Base-by-base conservation (phyloP, 2,888 invertebrate genomes). In the Aethes cnicana region DNA sequence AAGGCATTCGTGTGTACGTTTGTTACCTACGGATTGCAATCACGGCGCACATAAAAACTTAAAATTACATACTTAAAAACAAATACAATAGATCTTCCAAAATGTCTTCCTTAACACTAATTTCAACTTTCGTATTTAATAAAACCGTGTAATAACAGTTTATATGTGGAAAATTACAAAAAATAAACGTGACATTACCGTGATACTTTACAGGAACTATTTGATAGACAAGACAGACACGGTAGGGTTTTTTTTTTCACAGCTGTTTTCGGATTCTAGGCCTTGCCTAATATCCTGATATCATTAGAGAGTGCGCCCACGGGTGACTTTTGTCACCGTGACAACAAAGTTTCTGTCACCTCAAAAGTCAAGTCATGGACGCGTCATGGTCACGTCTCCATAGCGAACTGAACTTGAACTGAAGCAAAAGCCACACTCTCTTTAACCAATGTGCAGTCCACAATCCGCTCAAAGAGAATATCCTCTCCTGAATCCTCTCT, bases 181-280 rank as follows among this genome's bases (percentile, higher is more conserved):
- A 50, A 44, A 50, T 50, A 44, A 50, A 50, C 44, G 50, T 50
- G 50, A 50, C 50, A 50, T 37, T 44, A 50, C 50, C 50, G 32
- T 50, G 30, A 36, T 32, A 41, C 9, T 33, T 48, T 25, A 48
- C 47, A 48, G 47, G 47, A 48, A 48, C 39, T 39, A 39, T 48
- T 48, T 47, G 47, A 47, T 47, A 39, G 47, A 48, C 47, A 21
- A 28, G 47, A 47, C 39, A 39, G 47, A 48, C 47, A 21, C 20
- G 35, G 36, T 26, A 21, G 8, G 20, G 17, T 16, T 8, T 4
- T 8, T 28, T 30, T 30, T 30, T 30, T 30, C 4, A 5, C 12
- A 14, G 4, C 1, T n/a, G n/a, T n/a, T n/a, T n/a, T 30, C 5
- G 14, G 5, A 14, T 14, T 32, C 12, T 32, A 9, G 16, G n/a